phyloP scores from a whole-genome alignment of 2,797 vertebrate genomes.

The Pachyuromys duprasi region DNA sequence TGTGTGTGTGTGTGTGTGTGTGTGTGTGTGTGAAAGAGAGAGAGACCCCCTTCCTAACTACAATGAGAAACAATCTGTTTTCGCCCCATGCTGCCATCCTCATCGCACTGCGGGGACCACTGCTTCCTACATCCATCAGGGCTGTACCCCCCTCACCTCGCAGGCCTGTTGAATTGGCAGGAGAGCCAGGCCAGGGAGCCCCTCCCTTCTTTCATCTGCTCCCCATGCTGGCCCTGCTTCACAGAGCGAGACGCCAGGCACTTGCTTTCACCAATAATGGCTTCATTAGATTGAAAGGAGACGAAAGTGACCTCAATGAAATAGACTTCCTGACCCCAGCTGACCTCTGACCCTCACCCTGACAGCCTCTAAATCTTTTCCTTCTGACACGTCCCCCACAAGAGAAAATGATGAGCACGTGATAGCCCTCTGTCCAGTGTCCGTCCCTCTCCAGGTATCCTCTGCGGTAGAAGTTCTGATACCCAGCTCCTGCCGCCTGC shows the following conservation, averaged over 20 bases:
- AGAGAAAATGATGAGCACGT: constrained; percentile 63
- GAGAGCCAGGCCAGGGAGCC: constrained; percentile 75
- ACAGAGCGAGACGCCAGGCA: constrained; percentile 83
- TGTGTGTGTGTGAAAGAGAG: not conserved
- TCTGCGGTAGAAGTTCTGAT: not conserved
- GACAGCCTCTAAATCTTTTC: constrained; percentile 91
- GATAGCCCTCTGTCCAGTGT: not conserved
- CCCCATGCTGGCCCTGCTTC: constrained; percentile 82
- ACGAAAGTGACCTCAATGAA: constrained; percentile 88
- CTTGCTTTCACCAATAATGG: constrained; percentile 89
- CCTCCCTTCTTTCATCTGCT: constrained; percentile 85
- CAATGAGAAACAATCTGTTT: constrained; percentile 42
- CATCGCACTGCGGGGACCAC: constrained; percentile 41
- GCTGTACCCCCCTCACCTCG: constrained; percentile 61
- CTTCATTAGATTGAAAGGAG: constrained; percentile 91
- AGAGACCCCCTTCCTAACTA: constrained; percentile 11
- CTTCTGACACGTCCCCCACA: constrained; percentile 78
- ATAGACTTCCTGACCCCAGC: constrained; percentile 91
- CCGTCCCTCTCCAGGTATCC: constrained; percentile 52
- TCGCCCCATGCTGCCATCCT: constrained; percentile 29
- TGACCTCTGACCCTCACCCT: constrained; percentile 89
- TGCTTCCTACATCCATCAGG: constrained; percentile 50
- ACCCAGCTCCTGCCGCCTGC: not conserved
- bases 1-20: not conserved
- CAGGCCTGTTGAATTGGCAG: constrained; percentile 80